phyloP scores from a whole-genome alignment of 2,113 vertebrate species.

The Papio anubis region DNA sequence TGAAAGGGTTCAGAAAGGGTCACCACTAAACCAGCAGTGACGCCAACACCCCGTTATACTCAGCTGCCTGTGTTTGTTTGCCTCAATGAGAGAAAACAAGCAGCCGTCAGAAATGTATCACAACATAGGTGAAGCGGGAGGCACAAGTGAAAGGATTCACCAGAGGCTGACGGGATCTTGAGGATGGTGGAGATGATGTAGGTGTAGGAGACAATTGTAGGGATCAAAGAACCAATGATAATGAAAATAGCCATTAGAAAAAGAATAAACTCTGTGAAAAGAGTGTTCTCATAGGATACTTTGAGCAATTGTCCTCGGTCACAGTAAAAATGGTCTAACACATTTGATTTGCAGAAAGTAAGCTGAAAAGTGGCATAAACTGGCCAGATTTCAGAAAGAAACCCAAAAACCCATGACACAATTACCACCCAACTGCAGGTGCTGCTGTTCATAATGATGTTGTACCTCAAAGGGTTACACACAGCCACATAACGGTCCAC shows the following conservation, averaged over 20 bases:
- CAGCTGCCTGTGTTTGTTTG: background rate
- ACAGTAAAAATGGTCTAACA: constrained; percentile 11
- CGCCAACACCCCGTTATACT: background rate
- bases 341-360: background rate
- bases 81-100: too few species aligned
- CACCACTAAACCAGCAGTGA: constrained; percentile 21
- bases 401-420: constrained; percentile 3
- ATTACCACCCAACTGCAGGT: constrained; percentile 28
- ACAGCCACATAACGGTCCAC: constrained; percentile 20
- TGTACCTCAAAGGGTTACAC: constrained; percentile 12
- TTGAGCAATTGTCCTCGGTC: background rate
- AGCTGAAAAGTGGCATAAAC: background rate
- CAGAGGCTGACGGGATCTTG: background rate
- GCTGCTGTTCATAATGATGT: constrained; percentile 14
- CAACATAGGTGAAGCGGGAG: constrained; percentile 27
- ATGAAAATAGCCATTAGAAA: constrained; percentile 9
- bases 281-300: background rate
- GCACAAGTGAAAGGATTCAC: constrained; percentile 38
- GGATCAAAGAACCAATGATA: background rate
- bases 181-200: constrained; percentile 42
- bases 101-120: too few species aligned
- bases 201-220: background rate
- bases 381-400: background rate
- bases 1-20: constrained; percentile 56
- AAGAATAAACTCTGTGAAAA: background rate